Base-by-base conservation (phyloP, 1,140 invertebrate species). In the Nasonia longicornis region DNA sequence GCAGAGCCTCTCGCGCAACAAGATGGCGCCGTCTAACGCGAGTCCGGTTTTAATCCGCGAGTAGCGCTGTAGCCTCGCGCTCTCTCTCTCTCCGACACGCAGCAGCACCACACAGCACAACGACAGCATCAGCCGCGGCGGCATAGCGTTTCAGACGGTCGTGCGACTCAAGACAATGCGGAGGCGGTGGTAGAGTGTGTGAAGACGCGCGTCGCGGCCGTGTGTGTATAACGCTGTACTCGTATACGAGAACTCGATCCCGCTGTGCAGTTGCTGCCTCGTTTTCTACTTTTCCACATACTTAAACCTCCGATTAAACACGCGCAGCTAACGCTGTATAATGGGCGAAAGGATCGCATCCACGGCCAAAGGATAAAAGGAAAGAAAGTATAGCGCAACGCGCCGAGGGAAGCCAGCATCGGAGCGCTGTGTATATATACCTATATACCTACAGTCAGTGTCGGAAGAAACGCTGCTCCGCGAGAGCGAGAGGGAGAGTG, bases 101-200 rank as follows among this genome's bases (percentile, higher is more conserved):
- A 26, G 64, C 12, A 29, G 42, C 66, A 20, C 8, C 11, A 12
- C 22, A 26, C 22, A 58, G 67, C 67, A 81, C 74, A 63, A 8
- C 29, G 35, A 48, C 52, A 52, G 73, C 12, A 14, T 10, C 73
- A 48, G 38, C 67, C 22, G 14, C n/a, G 84, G 80, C 42, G 76
- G 12, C 63, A 22, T 31, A 26, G 26, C 14, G 63, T 63, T 52
- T 83, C 84, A 85, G 83, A 84, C 63, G 45, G 85, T 85, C 84
- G 78, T 79, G 67, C 82, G 85, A 85, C 85, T 85, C 74, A 81
- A 83, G 81, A 84, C 85, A 84, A 85, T 85, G 84, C 84, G 84
- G 85, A 85, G 80, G 80, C 38, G 78, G 70, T 35, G 35, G 70
- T 79, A 73, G 31, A 67, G 64, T 73, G 78, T 83, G 80, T 80